These are phyloP conservation scores for Pristionchus fissidentatus DNA, from an alignment of 2,888 invertebrate genomes.

Conservation along the genomic window DNA sequence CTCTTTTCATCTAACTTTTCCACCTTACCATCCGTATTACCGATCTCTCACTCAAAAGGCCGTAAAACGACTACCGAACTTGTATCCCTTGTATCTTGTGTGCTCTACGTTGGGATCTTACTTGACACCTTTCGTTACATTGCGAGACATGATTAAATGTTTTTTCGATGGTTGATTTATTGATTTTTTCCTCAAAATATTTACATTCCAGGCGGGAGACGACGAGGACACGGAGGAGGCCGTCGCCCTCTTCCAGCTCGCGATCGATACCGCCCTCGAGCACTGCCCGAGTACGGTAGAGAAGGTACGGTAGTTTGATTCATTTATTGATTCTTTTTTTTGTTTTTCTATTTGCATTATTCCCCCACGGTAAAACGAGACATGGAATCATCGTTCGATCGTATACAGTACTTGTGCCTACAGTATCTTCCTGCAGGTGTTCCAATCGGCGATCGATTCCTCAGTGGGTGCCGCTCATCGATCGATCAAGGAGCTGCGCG, in stretches of 20 bases:
- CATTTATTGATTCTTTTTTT: background rate
- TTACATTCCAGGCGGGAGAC: background rate
- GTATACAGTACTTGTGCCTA: background rate
- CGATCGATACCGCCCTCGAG: slow-evolving; percentile 33
- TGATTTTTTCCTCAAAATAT: background rate
- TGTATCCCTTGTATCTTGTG: background rate
- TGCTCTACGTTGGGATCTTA: background rate
- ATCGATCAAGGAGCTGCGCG: slow-evolving; percentile 14
- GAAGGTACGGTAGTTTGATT: slow-evolving; percentile 37
- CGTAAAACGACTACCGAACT: too few relatives aligned
- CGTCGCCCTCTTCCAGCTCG: slow-evolving; percentile 25
- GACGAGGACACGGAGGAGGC: background rate
- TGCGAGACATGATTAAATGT: background rate
- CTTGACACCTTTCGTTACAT: background rate
- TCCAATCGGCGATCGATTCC: slow-evolving; percentile 1
- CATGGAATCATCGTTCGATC: background rate
- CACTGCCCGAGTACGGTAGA: slow-evolving; percentile 33
- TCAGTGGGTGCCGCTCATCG: slow-evolving; percentile 11
- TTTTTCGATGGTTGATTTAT: background rate
- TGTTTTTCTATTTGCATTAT: background rate
- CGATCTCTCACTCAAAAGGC: too few relatives aligned
- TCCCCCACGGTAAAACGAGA: background rate
- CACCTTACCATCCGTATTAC: too few relatives aligned
- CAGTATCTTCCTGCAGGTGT: slow-evolving; percentile 1
- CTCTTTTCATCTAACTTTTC: too few relatives aligned